Conservation (phyloP, 2,888 invertebrate genomes). For the Drosophila tripunctata region DNA sequence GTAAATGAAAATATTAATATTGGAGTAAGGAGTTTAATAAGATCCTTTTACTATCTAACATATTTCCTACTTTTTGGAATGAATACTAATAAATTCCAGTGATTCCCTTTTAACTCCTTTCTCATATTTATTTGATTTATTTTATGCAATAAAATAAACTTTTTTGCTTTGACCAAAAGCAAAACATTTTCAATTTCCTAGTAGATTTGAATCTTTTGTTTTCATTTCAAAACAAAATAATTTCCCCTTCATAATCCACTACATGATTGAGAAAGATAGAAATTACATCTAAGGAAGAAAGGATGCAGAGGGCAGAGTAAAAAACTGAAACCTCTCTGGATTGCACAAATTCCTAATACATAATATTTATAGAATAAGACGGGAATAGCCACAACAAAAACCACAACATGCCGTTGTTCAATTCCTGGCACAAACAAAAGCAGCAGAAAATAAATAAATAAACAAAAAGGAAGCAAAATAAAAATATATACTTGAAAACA, state of each 20-base stretch:
- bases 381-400: conserved; percentile 44
- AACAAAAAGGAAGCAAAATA: not conserved
- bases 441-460: not conserved
- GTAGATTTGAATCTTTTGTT: conserved; percentile 2
- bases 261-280: too few species aligned
- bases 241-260: too few species aligned
- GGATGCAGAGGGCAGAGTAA: not conserved
- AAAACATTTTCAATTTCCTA: conserved; percentile 10
- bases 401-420: conserved; percentile 11
- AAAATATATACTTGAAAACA: not conserved
- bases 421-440: conserved; percentile 6
- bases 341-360: conserved; percentile 14
- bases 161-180: not conserved
- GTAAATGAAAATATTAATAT: too few species aligned
- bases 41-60: too few species aligned
- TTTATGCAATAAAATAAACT: not conserved
- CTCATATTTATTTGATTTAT: not conserved
- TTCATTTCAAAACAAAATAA: conserved; percentile 8
- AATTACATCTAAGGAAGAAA: not conserved
- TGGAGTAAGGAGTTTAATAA: too few species aligned
- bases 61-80: too few species aligned
- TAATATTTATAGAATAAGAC: conserved; percentile 5
- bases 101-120: not conserved
- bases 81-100: too few species aligned
- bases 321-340: conserved; percentile 2